Conservation (phyloP, 2,797 vertebrate species). For the Spinus pinus region DNA sequence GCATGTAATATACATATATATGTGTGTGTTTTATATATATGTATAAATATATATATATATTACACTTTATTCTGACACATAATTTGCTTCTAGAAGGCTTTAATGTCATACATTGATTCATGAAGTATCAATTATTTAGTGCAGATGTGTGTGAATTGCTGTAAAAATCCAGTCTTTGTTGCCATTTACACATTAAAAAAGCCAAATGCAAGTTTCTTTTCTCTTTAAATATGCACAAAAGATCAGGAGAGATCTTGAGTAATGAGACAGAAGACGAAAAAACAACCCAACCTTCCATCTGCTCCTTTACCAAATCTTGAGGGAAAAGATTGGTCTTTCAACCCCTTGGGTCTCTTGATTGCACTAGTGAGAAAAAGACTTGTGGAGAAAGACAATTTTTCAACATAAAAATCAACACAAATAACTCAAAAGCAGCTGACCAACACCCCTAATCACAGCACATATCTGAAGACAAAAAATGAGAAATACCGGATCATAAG, state of each 20-base stretch:
- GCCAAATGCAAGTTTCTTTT: not conserved
- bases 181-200: not conserved
- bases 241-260: not conserved
- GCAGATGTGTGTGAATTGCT: not conserved
- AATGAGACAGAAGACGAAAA: not conserved
- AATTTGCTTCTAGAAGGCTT: not conserved
- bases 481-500: not conserved
- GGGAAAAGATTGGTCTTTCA: not conserved
- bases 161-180: not conserved
- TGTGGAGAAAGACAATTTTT: not conserved
- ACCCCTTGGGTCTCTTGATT: not conserved
- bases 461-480: not conserved
- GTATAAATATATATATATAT: not conserved
- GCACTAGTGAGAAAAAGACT: not conserved
- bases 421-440: not conserved
- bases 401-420: not conserved
- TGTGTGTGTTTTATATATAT: no score
- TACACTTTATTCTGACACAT: not conserved
- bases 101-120: not conserved
- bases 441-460: not conserved
- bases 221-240: not conserved
- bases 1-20: no score
- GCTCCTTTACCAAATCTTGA: not conserved
- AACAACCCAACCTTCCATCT: not conserved
- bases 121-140: slow-evolving; percentile 40